phyloP scores from a whole-genome alignment of 2,888 invertebrate genomes.

The Eristalis tenax region DNA sequence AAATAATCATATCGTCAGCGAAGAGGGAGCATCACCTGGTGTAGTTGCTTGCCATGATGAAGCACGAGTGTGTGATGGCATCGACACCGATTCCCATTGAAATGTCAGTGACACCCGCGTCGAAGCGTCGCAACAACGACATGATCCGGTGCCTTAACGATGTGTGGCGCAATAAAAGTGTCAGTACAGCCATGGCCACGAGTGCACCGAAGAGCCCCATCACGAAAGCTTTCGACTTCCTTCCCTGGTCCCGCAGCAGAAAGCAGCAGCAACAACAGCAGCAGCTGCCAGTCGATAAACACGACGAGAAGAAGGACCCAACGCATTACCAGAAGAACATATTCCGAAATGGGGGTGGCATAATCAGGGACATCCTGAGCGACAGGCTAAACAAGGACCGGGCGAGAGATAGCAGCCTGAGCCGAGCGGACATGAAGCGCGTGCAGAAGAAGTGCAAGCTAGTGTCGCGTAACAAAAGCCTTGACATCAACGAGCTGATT shows the following conservation, averaged over 20 bases:
- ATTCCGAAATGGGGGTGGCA: conserved; percentile 78
- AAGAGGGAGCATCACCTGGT: not conserved
- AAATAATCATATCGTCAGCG: conserved; percentile 28
- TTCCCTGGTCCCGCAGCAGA: conserved; percentile 79
- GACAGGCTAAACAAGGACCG: conserved; percentile 77
- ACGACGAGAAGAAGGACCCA: conserved; percentile 72
- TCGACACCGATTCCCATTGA: conserved; percentile 71
- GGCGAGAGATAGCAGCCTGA: conserved; percentile 59
- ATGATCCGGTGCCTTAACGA: conserved; percentile 72
- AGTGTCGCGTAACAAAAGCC: conserved; percentile 78
- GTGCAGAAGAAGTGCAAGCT: conserved; percentile 74
- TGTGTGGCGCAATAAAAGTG: conserved; percentile 66
- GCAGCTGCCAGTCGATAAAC: conserved; percentile 23
- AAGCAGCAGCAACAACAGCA: conserved; percentile 71
- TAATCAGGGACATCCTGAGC: conserved; percentile 78
- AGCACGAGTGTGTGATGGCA: conserved; percentile 68
- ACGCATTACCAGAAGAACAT: conserved; percentile 78
- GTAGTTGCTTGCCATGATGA: conserved; percentile 57
- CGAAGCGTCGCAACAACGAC: conserved; percentile 67
- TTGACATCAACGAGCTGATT: conserved; percentile 80
- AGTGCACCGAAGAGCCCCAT: conserved; percentile 77
- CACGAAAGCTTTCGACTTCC: conserved; percentile 80
- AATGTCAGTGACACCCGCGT: conserved; percentile 66
- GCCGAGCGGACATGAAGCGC: conserved; percentile 72
- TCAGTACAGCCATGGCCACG: conserved; percentile 21